Evolutionary conservation across 2,113 vertebrate genomes (phyloP), one percentile per base, ranked within the genome.

Genomic region (Callocephalon fimbriatum): DNA sequence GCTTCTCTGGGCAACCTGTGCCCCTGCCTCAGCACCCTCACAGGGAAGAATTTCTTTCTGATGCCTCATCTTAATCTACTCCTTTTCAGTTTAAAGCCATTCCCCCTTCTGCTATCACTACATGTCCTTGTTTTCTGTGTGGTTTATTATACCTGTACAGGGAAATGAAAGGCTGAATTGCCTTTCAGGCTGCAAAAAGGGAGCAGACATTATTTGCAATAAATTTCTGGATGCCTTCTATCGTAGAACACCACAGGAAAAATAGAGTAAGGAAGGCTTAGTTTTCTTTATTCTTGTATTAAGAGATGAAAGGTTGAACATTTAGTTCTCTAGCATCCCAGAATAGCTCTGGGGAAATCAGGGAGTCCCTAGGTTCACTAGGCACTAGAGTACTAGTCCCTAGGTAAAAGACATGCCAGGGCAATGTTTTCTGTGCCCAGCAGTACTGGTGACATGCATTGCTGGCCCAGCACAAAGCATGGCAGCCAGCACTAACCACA

Each of bases 1-100:
- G 20, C 32, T 58, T 22, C 32, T 15, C 8, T 35, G 8, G 56
- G 56, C 56, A n/a, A 0, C 13, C 56, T 10, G 32, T 35, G 56
- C 32, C 20, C 1, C 2, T 0, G 13, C 56, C 56, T 58, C 13
- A 58, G 2, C 8, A 23, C 21, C 21, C 21, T 35, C 56, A 23
- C n/a, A 23, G 6, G 32, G 21, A 58, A 58, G 21, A 58, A 35
- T 35, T 58, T 58, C n/a, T 58, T 35, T 32, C 32, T 58, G 15
- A 58, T 35, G 6, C 23, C 13, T 58, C 9, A 35, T 3, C 32
- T 58, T 15, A 58, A 15, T 58, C 56, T 58, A 9, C 56, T 13
- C 8, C 35, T 15, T 58, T 23, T 58, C 56, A 23, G 9, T 35
- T 58, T 58, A 58, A 58, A 58, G 56, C 56, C 21, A 23, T 58